Conservation (phyloP, 2,113 vertebrate genomes). For the Pedetes capensis region DNA sequence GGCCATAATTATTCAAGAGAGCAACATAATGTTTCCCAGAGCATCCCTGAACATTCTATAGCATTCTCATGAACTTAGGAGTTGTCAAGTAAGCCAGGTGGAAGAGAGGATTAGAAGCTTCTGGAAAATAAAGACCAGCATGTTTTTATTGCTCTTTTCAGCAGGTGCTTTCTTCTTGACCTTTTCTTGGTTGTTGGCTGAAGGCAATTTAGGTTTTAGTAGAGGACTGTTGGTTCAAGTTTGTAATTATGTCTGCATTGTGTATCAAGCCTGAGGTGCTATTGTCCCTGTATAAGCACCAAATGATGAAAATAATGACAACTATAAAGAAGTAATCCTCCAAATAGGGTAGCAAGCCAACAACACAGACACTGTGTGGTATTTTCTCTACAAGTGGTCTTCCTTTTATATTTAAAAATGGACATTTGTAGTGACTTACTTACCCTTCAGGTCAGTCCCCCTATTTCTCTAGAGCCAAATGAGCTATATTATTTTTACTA, state of each 20-base stretch:
- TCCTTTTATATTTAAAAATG: not conserved
- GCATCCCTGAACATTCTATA: not conserved
- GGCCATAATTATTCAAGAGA: conserved; percentile 52
- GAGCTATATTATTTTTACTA: not conserved
- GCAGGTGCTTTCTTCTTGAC: conserved; percentile 61
- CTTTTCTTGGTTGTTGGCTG: conserved; percentile 48
- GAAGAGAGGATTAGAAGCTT: conserved; percentile 50
- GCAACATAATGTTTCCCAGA: conserved; percentile 45
- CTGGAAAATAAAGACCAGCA: conserved; percentile 54
- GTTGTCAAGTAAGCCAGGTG: conserved; percentile 40
- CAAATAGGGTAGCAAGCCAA: not conserved
- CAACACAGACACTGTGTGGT: not conserved
- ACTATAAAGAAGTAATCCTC: conserved; percentile 23
- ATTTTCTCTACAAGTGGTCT: not conserved
- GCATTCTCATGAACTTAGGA: not conserved
- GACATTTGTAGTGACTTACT: not conserved
- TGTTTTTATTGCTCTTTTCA: conserved; percentile 58
- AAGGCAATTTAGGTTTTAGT: conserved; percentile 52
- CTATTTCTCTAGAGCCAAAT: not conserved
- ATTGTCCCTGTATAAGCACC: not conserved
- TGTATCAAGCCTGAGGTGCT: not conserved
- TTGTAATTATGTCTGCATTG: not conserved
- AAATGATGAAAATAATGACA: conserved; percentile 41
- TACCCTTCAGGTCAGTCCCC: not conserved
- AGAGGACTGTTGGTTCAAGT: not conserved